phyloP scores from a whole-genome alignment of 2,888 invertebrate genomes.

The Halictus quadricinctus region DNA sequence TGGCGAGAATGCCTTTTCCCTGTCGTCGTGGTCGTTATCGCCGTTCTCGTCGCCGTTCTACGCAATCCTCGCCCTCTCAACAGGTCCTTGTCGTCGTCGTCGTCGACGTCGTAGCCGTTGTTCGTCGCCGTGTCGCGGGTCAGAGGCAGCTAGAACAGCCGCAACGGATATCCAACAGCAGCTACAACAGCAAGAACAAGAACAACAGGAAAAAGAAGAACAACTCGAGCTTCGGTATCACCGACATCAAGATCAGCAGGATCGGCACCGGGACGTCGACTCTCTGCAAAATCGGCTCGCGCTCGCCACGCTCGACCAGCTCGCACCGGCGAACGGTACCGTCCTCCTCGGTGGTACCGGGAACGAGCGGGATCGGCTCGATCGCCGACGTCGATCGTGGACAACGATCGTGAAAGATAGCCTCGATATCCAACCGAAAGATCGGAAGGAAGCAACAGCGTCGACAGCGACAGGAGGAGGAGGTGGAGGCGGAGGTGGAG shows the following conservation, averaged over 20 bases:
- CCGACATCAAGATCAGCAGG: background rate
- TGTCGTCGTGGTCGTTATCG: conserved; percentile 77
- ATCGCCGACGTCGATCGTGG: conserved; percentile 27
- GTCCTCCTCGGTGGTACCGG: conserved; percentile 20
- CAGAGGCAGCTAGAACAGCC: conserved; percentile 11
- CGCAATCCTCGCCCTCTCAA: conserved; percentile 54
- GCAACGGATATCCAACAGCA: background rate
- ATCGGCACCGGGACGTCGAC: background rate
- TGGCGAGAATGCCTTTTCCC: conserved; percentile 82
- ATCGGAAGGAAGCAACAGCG: background rate
- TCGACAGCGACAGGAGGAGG: background rate
- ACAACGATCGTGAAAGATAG: background rate
- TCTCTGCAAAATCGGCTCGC: conserved; percentile 6
- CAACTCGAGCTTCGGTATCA: background rate
- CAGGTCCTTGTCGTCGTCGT: conserved; percentile 72
- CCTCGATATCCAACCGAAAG: conserved; percentile 14
- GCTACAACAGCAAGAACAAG: background rate
- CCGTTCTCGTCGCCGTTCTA: conserved; percentile 68
- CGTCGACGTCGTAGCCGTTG: conserved; percentile 42
- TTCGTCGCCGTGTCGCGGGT: conserved; percentile 37
- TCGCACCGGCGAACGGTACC: background rate
- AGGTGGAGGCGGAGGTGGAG: background rate
- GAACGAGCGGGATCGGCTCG: conserved; percentile 25
- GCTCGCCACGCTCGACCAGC: conserved; percentile 17
- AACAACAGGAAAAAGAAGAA: background rate